phyloP scores from a whole-genome alignment of 2,797 vertebrate species.

The Loriculus beryllinus region DNA sequence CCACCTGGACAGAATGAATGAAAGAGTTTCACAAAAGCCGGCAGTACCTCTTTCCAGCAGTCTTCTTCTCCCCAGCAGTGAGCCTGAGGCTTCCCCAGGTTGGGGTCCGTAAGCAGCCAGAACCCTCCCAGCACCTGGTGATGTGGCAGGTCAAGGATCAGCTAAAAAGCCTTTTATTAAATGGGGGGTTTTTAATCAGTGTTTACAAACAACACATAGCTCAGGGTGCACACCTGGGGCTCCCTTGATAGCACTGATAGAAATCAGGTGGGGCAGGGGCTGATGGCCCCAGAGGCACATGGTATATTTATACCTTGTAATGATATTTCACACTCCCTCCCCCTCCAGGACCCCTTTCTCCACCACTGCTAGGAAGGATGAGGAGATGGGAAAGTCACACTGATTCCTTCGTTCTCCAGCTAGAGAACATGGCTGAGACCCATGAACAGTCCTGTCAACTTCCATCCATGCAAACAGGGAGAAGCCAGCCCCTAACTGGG shows the following conservation, averaged over 20 bases:
- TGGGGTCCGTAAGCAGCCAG: not conserved
- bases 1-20: not conserved
- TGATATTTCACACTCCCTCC: not conserved
- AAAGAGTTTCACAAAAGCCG: slow-evolving; percentile 25
- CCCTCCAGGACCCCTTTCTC: not conserved
- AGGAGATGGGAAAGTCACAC: not conserved
- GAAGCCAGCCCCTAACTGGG: not conserved
- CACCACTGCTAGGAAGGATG: not conserved
- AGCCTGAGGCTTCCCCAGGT: not conserved
- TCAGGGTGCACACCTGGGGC: not conserved
- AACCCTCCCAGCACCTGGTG: not conserved
- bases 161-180: not conserved
- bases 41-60: slow-evolving; percentile 17
- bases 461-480: not conserved
- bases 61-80: not conserved
- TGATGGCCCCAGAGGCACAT: not conserved
- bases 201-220: not conserved
- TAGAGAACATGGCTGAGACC: not conserved
- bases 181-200: not conserved
- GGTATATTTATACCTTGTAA: not conserved
- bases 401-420: not conserved
- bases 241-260: not conserved
- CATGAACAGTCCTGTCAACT: not conserved
- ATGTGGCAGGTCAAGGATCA: not conserved
- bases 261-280: not conserved